Conservation (phyloP, 2,797 vertebrate genomes). For the Crenuchus spilurus region DNA sequence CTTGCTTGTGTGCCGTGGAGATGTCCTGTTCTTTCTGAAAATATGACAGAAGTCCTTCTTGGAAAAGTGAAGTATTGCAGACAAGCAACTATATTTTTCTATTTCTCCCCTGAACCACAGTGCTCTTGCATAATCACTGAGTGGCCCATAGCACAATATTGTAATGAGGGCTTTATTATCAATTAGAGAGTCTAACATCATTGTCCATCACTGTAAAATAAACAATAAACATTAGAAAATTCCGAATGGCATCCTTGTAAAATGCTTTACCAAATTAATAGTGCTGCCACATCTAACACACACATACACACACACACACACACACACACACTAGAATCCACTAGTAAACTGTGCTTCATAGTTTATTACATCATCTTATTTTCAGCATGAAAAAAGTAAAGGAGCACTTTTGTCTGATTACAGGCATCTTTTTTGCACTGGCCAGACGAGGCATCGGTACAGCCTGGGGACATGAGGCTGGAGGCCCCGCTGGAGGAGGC, state of each 20-base stretch:
- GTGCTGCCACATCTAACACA: neutral
- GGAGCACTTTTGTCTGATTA: conserved; percentile 4
- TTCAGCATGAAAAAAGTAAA: conserved; percentile 5
- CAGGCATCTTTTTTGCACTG: conserved; percentile 2
- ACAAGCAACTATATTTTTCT: too few species aligned
- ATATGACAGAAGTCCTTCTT: too few species aligned
- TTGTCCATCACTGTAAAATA: neutral
- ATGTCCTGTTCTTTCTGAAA: too few species aligned
- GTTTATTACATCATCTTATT: conserved; percentile 7
- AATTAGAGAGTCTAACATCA: neutral
- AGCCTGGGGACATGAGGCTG: neutral
- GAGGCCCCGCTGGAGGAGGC: conserved; percentile 23
- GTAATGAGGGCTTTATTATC: neutral
- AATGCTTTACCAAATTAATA: neutral
- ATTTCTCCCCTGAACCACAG: too few species aligned
- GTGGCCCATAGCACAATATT: too few species aligned
- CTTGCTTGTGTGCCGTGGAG: too few species aligned
- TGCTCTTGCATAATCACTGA: too few species aligned
- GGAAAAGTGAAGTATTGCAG: too few species aligned
- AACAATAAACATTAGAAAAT: conserved; percentile 5
- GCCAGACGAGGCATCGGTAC: conserved; percentile 6
- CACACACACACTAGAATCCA: neutral
- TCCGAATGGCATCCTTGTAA: neutral
- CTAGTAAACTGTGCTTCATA: neutral
- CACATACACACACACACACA: neutral